Conservation (phyloP, 2,797 vertebrate species). For the Enteromius treurensis region DNA sequence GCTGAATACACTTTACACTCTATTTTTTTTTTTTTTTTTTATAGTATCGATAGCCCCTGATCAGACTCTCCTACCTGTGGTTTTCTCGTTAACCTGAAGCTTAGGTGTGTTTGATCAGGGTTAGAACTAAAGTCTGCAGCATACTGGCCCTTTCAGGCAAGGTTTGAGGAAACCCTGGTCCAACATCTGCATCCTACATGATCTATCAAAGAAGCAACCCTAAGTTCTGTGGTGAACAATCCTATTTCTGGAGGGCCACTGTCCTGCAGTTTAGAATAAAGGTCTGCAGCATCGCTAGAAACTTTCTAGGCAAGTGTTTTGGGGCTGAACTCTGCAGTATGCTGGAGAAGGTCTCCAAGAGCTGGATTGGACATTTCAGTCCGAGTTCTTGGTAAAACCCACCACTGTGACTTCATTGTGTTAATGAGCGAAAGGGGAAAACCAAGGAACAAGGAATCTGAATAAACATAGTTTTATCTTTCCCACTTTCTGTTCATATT, state of each 20-base stretch:
- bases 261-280: background rate
- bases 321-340: background rate
- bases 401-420: constrained; percentile 17
- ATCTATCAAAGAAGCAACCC: background rate
- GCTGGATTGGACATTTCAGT: background rate
- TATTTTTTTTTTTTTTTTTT: too few relatives aligned
- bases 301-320: background rate
- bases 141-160: background rate
- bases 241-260: background rate
- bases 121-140: background rate
- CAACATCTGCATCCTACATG: background rate
- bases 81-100: background rate
- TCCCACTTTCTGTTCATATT: background rate
- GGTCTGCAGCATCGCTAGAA: background rate
- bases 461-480: constrained; percentile 27
- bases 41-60: background rate
- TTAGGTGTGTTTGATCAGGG: background rate
- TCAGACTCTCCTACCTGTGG: background rate
- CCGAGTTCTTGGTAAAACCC: constrained; percentile 14
- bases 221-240: background rate
- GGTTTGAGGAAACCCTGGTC: background rate
- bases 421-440: constrained; percentile 14
- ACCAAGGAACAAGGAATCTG: constrained; percentile 26
- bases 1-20: background rate
- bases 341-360: background rate